phyloP scores from a whole-genome alignment of 2,113 vertebrate species.

The Coregonus clupeaformis region DNA sequence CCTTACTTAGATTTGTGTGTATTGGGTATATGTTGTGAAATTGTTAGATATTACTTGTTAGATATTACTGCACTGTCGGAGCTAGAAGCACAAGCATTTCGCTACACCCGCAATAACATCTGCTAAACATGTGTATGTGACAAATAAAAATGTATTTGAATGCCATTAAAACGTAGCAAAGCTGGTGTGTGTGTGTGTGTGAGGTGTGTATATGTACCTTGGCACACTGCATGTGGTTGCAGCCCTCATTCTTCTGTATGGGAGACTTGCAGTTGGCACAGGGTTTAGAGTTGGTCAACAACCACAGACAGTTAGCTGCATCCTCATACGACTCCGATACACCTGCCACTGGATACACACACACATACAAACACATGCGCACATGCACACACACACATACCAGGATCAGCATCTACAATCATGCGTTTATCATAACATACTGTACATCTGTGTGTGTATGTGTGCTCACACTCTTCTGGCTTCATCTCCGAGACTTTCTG shows the following conservation, averaged over 20 bases:
- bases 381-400: constrained; percentile 48
- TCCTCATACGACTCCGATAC: constrained; percentile 96
- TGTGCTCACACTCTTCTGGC: constrained; percentile 90
- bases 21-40: too few species aligned
- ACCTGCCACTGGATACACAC: constrained; percentile 83
- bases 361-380: constrained; percentile 1
- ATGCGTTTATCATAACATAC: neutral
- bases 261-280: constrained; percentile 99
- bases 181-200: neutral
- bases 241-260: constrained; percentile 99
- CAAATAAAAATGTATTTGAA: too few species aligned
- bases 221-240: constrained; percentile 99
- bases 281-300: constrained; percentile 94
- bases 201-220: constrained; percentile 79
- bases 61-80: too few species aligned
- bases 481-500: constrained; percentile 97
- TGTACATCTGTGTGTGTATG: constrained; percentile 18
- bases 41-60: too few species aligned
- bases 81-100: too few species aligned
- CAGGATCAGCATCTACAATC: neutral
- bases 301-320: constrained; percentile 97
- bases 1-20: too few species aligned
- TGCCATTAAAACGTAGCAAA: too few species aligned
- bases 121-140: too few species aligned
- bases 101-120: too few species aligned